phyloP scores from a whole-genome alignment of 2,797 vertebrate species.

The Ispidina lecontei region DNA sequence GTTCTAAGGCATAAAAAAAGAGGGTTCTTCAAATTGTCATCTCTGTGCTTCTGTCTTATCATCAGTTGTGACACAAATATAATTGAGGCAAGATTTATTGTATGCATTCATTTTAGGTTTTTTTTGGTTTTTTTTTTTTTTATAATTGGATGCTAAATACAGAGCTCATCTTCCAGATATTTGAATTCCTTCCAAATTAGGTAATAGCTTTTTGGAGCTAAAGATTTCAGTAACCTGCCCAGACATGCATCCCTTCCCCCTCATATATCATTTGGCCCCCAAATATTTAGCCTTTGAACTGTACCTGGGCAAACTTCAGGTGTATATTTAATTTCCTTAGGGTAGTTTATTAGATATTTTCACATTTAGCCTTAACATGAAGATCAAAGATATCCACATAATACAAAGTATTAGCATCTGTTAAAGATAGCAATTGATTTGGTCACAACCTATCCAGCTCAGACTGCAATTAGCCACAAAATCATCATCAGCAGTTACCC shows the following conservation, averaged over 20 bases:
- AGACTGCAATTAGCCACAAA: not conserved
- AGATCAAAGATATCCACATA: not conserved
- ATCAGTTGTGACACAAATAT: constrained; percentile 34
- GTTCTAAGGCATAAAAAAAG: not conserved
- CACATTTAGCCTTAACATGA: not conserved
- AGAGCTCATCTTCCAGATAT: constrained; percentile 16
- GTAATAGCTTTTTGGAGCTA: not conserved
- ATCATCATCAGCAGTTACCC: not conserved
- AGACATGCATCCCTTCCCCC: not conserved
- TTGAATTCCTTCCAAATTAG: constrained; percentile 35
- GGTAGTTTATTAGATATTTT: not conserved
- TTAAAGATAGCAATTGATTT: not conserved
- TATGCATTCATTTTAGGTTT: not conserved
- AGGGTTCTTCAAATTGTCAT: constrained; percentile 15
- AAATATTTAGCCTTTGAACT: not conserved
- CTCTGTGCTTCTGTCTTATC: not conserved
- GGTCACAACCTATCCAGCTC: not conserved
- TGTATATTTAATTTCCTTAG: not conserved
- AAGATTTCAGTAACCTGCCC: not conserved
- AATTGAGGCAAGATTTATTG: constrained; percentile 6
- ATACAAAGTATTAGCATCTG: not conserved
- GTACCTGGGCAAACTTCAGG: not conserved
- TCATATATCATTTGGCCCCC: not conserved
- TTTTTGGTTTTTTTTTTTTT: not conserved
- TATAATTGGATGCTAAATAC: not conserved